These are phyloP conservation scores for Frankliniella fusca DNA, from an alignment of 2,888 invertebrate species.

Conservation along the genomic window DNA sequence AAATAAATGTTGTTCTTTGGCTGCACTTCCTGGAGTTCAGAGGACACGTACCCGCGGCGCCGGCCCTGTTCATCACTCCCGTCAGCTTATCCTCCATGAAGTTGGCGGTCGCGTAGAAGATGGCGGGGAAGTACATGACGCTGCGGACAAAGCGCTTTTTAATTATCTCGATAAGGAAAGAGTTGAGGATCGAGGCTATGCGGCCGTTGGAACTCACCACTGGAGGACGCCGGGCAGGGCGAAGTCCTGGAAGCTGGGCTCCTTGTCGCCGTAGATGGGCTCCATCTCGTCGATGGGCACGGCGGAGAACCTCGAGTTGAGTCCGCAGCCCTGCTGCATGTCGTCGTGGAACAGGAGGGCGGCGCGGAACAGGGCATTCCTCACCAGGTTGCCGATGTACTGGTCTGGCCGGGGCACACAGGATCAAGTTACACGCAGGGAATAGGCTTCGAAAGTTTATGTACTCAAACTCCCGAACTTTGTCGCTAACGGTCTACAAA, in stretches of 20 bases:
- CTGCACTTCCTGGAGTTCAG: background rate
- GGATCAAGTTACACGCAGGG: too few species aligned
- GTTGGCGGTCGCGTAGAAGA: conserved; percentile 17
- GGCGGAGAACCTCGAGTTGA: background rate
- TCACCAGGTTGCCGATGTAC: background rate
- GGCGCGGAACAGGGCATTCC: background rate
- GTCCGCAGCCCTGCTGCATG: background rate
- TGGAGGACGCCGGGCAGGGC: background rate
- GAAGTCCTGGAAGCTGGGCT: conserved; percentile 17
- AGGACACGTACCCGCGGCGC: background rate
- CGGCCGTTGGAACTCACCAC: background rate
- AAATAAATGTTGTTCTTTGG: too few species aligned
- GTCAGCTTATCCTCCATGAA: conserved; percentile 11
- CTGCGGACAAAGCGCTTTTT: background rate
- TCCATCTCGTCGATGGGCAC: conserved; percentile 9
- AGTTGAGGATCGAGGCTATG: background rate
- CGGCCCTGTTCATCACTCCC: background rate
- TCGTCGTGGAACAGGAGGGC: background rate
- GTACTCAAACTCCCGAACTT: too few species aligned
- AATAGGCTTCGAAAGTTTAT: too few species aligned
- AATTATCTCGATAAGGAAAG: background rate
- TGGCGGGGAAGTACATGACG: conserved; percentile 14
- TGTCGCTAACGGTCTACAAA: too few species aligned
- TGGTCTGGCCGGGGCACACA: conserved; percentile 6
- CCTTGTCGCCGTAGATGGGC: background rate